A percentile compares a stretch with the other conserved stretches of the same genome.
Evolutionary conservation across 2,797 vertebrate species (phyloP).

Genomic region (Neostethus bicornis): DNA sequence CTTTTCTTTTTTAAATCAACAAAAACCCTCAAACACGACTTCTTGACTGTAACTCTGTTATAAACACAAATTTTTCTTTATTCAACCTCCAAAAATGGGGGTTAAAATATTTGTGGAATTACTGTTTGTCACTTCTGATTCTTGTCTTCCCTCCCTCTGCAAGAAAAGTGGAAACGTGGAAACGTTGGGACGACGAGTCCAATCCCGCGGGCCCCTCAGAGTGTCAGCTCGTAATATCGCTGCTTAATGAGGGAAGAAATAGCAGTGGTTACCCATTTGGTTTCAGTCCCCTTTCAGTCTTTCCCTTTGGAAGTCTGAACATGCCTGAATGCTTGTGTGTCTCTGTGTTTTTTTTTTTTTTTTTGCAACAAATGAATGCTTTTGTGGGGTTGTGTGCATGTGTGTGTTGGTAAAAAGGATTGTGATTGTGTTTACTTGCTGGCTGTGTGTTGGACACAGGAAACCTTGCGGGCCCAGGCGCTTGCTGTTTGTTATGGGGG

Average conservation of each 20-base stretch:
- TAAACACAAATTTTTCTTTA: constrained; percentile 38
- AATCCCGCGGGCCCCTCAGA: constrained; percentile 58
- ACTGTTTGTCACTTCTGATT: constrained; percentile 42
- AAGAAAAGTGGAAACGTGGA: constrained; percentile 50
- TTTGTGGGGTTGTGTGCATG: constrained; percentile 29
- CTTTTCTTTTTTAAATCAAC: too few relatives aligned
- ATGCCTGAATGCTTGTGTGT: constrained; percentile 33
- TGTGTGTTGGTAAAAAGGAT: constrained; percentile 70
- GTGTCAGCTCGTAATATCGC: constrained; percentile 61
- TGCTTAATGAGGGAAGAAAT: constrained; percentile 71
- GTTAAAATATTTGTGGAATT: constrained; percentile 41
- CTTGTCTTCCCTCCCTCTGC: constrained; percentile 47
- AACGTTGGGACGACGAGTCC: constrained; percentile 56
- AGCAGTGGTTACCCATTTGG: constrained; percentile 60
- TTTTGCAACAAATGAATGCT: constrained; percentile 55
- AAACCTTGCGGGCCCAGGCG: constrained; percentile 80
- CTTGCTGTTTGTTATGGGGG: constrained; percentile 83
- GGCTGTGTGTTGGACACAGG: constrained; percentile 79
- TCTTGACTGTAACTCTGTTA: constrained; percentile 39
- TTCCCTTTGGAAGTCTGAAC: constrained; percentile 34
- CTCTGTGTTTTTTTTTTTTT: too few relatives aligned
- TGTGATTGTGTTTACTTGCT: constrained; percentile 82
- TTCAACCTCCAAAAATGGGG: constrained; percentile 46
- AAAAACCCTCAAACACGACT: constrained; percentile 12
- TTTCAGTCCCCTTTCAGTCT: constrained; percentile 44